phyloP scores from a whole-genome alignment of 2,113 vertebrate species.

The Bufo gargarizans region DNA sequence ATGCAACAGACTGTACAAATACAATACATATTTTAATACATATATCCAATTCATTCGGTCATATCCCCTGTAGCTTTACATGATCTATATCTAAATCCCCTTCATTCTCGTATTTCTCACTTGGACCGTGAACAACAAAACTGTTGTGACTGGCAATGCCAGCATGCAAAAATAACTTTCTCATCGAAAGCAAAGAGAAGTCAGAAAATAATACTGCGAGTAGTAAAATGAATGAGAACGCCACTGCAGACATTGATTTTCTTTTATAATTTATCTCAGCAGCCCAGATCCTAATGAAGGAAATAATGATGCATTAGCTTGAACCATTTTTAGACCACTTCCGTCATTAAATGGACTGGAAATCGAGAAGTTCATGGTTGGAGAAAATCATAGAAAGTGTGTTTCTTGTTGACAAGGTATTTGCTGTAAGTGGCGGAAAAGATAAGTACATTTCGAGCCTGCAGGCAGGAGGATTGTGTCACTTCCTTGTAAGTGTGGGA shows the following conservation, averaged over 20 bases:
- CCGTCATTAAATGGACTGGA: slow-evolving; percentile 43
- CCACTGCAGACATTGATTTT: slow-evolving; percentile 18
- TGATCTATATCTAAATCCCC: slow-evolving; percentile 6
- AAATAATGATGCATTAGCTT: slow-evolving; percentile 45
- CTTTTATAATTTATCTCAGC: slow-evolving; percentile 39
- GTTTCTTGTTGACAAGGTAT: slow-evolving; percentile 37
- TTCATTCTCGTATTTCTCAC: background rate
- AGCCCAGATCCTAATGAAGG: slow-evolving; percentile 30
- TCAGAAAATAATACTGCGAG: background rate
- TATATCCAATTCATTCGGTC: background rate
- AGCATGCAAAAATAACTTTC: slow-evolving; percentile 32
- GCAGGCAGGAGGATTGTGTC: slow-evolving; percentile 44
- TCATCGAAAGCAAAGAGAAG: slow-evolving; percentile 7
- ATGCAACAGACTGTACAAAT: background rate
- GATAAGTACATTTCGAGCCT: slow-evolving; percentile 49
- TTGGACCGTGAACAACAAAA: background rate
- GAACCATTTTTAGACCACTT: slow-evolving; percentile 32
- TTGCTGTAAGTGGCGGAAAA: slow-evolving; percentile 56
- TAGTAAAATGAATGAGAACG: background rate
- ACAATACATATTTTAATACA: slow-evolving; percentile 13
- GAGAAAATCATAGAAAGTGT: slow-evolving; percentile 43
- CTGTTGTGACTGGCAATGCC: background rate
- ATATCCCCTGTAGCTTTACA: background rate
- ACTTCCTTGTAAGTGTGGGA: slow-evolving; percentile 52
- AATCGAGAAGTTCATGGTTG: slow-evolving; percentile 38